Base-by-base conservation (phyloP, 2,888 invertebrate species). In the Lissocephala sabroskyi region DNA sequence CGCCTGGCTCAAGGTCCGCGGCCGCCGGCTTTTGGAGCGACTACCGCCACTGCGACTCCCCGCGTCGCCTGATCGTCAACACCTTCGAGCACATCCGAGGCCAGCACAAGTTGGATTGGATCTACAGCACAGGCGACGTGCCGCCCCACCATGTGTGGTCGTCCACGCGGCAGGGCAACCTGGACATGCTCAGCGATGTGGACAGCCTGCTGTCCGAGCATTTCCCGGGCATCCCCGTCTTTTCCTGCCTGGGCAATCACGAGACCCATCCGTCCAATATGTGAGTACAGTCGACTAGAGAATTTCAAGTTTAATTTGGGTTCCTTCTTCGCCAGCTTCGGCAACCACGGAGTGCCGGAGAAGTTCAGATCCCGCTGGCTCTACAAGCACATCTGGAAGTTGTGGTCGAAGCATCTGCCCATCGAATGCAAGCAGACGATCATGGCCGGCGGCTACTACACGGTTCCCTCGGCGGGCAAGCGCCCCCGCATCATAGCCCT, bases 141-240 rank as follows among this genome's bases (percentile, higher is more conserved):
- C 89, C 95, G 42, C 91, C 94, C 55, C 96, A 96, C 78, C 90
- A 91, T 49, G 87, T 94, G 4, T 97, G 97, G 97, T 90, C 91
- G 63, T 96, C 96, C 3, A 88, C 90, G 0, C 85, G 86, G 35
- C 86, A 88, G 43, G 85, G 87, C 41, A 94, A 94, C 67, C 83
- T 87, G 3, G 82, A 87, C 2, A 87, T 88, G 65, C 86, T 93
- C 39, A 80, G 80, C 1, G 85, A 87, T 57, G 83, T 89, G 7
- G 87, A 89, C 41, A 75, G 85, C 0, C 85, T 87, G 66, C 79
- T 92, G 41, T 83, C 85, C 6, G 66, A 82, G 14, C 84, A 83
- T 23, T 93, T 95, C 62, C 89, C 87, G 0, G 71, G 87, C 32
- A 88, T 87, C 28, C 86, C 88, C 1, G 87, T 94, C 3, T 89